Percentiles rank a stretch among this genome's conserved stretches.
Conservation (phyloP, 2,113 vertebrate species). For the Numenius arquata region DNA sequence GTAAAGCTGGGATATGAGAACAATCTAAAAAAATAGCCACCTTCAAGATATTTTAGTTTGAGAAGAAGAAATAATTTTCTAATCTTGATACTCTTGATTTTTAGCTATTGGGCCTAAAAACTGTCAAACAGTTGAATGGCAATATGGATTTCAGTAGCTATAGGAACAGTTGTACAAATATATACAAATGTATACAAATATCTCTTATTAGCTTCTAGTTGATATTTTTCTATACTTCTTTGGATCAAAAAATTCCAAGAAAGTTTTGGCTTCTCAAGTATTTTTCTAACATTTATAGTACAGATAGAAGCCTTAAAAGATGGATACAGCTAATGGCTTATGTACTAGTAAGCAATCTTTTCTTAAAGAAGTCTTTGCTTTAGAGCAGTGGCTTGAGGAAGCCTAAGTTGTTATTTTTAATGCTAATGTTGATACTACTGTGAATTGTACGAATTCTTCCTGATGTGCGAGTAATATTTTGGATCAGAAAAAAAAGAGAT, state of each 20-base stretch:
- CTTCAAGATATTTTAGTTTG: not conserved
- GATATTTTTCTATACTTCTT: not conserved
- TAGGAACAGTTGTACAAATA: not conserved
- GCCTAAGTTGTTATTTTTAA: not conserved
- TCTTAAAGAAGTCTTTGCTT: not conserved
- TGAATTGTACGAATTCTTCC: not conserved
- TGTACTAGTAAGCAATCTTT: not conserved
- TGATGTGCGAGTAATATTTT: not conserved
- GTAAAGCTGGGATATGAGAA: not conserved
- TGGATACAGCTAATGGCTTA: not conserved
- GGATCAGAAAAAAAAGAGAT: not conserved
- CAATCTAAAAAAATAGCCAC: not conserved
- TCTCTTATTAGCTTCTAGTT: not conserved
- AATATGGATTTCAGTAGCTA: not conserved
- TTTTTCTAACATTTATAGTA: not conserved
- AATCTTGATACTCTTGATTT: not conserved
- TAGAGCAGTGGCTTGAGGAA: not conserved
- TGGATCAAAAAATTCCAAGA: not conserved
- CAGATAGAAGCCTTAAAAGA: not conserved
- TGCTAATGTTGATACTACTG: not conserved
- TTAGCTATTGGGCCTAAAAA: not conserved
- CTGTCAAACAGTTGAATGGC: not conserved
- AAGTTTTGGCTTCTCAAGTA: not conserved
- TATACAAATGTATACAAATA: not conserved
- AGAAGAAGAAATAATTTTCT: not conserved